Conservation (phyloP, 92 coral and sea anemone genomes). For the Scolanthus callimorphus region DNA sequence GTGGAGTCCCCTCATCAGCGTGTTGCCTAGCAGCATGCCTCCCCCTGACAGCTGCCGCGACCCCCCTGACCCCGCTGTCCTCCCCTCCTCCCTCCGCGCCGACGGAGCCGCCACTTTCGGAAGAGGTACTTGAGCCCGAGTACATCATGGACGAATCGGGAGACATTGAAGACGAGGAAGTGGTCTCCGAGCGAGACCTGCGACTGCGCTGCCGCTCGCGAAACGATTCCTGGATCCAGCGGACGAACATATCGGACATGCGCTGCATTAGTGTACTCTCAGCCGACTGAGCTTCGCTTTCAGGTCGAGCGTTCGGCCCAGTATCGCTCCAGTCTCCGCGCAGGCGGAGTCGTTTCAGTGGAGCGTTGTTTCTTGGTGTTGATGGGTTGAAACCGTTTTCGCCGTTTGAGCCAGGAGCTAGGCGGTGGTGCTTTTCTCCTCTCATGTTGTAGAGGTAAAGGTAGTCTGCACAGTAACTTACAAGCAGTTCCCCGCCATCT, state of each 20-base stretch:
- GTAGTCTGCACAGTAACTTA: constrained; percentile 94
- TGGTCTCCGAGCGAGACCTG: constrained; percentile 34
- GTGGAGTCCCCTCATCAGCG: too few species aligned
- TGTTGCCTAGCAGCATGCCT: too few species aligned
- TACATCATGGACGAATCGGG: constrained; percentile 34
- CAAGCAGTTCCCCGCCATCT: constrained; percentile 87
- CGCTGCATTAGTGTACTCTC: constrained; percentile 89
- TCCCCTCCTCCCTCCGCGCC: constrained; percentile 32
- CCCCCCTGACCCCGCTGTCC: constrained; percentile 3
- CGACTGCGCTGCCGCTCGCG: constrained; percentile 77
- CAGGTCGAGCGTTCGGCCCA: constrained; percentile 98
- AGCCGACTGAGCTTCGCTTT: constrained; percentile 80
- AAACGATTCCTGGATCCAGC: constrained; percentile 97
- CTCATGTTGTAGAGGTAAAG: constrained; percentile 71
- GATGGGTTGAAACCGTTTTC: constrained; percentile 44
- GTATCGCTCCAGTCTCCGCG: constrained; percentile 99
- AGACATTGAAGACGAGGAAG: constrained; percentile 56
- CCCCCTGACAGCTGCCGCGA: too few species aligned
- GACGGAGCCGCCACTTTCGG: constrained; percentile 45
- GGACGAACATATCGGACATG: constrained; percentile 94
- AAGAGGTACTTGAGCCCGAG: constrained; percentile 53
- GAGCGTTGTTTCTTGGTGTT: constrained; percentile 64
- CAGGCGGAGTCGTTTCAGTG: constrained; percentile 86
- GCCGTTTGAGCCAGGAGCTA: constrained; percentile 14
- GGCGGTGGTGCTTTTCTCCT: constrained; percentile 44